phyloP scores from a whole-genome alignment of 2,113 vertebrate species.

The Spea multiplicata region DNA sequence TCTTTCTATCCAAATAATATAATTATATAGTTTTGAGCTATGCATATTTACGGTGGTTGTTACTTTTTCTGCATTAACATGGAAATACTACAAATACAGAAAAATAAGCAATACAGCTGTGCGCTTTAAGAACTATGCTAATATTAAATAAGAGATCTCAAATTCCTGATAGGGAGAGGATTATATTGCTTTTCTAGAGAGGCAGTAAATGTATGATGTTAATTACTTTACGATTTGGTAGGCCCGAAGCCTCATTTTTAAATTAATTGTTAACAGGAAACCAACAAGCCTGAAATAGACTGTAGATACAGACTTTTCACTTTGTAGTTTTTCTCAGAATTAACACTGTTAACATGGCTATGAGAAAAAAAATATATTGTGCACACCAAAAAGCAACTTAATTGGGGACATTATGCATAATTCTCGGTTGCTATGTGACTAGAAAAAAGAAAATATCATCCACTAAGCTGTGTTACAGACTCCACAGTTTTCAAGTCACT shows the following conservation, averaged over 20 bases:
- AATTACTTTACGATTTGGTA: not conserved
- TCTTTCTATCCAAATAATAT: too few species aligned
- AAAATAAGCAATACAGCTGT: too few species aligned
- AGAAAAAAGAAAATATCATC: constrained; percentile 12
- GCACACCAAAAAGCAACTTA: constrained; percentile 35
- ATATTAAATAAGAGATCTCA: too few species aligned
- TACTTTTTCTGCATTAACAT: too few species aligned
- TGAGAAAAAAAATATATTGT: constrained; percentile 26
- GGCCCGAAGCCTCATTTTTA: not conserved
- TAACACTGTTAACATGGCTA: constrained; percentile 28
- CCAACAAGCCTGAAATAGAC: not conserved
- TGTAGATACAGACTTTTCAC: not conserved
- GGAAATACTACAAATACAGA: too few species aligned
- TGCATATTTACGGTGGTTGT: too few species aligned
- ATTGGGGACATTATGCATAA: constrained; percentile 38
- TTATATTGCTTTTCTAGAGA: not conserved
- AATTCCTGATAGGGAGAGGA: too few species aligned
- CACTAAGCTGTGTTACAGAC: constrained; percentile 18
- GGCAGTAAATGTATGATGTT: not conserved
- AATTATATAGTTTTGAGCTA: too few species aligned
- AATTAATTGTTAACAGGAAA: constrained; percentile 4
- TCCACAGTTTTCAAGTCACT: not conserved
- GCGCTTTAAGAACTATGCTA: too few species aligned
- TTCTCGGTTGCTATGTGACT: constrained; percentile 38
- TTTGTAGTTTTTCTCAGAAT: constrained; percentile 20